Evolutionary conservation across 1,140 invertebrate genomes (phyloP), one percentile per base, ranked within the genome.

Genomic region (Orius insidiosus): DNA sequence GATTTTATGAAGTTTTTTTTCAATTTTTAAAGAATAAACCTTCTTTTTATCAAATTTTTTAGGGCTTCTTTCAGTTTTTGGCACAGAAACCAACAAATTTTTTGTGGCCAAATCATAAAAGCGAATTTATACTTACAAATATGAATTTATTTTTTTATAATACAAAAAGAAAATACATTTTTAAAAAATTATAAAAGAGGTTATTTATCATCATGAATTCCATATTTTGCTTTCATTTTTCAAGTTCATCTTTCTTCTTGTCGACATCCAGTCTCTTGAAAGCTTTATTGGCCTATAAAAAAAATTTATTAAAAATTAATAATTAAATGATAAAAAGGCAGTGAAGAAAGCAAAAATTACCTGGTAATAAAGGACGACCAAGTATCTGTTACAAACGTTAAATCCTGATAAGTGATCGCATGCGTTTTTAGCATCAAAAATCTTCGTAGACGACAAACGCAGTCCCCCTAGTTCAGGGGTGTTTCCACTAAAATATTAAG

Each of bases 381-480:
- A 68, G 63, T 98, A 98, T 56, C 95, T 70, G 63, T 98, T 98
- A 63, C 93, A 98, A 11, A 99, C 95, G 64, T 98, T 98, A 62
- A 98, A 98, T 18, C 95, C 95, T 49, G 88, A 95, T 34, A 99
- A 68, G 67, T 99, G 94, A 66, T 99, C 95, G 68, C 95, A 98
- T 7, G 95, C 95, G 72, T 98, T 98, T 67, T 97, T 98, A 0
- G 94, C 95, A 75, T 98, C 96, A 71, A 97, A 99, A 56, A 98
- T 98, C 96, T 70, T 98, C 95, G 67, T 97, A 99, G 1, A 98
- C 90, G 40, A 99, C 92, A 75, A 98, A 98, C 13, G 95, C 95
- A 44, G 94, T 98, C 36, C 95, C 95, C 68, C 88, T 78, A 0
- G 93, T 96, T 98, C 94, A 15, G 90, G 81, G 16, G 94, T 98